Evolutionary conservation across 2,797 vertebrate genomes (phyloP).

Genomic region (Discoglossus pictus): DNA sequence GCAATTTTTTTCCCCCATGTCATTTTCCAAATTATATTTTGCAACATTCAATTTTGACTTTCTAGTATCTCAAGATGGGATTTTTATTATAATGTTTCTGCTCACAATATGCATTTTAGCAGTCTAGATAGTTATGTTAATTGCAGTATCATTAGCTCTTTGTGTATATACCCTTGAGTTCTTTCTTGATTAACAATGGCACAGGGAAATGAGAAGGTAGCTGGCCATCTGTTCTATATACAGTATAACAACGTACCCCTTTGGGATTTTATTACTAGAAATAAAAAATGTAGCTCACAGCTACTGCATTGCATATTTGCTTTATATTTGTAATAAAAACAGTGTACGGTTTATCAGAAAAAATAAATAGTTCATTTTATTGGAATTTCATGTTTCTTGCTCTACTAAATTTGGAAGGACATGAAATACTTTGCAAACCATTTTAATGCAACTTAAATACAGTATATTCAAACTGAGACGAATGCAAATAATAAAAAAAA

Average conservation of each 20-base stretch:
- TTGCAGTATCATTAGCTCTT: slow-evolving; percentile 64
- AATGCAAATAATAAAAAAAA: too few relatives aligned
- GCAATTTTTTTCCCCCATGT: background rate
- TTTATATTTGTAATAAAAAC: slow-evolving; percentile 50
- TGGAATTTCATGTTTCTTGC: slow-evolving; percentile 12
- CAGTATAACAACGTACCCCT: slow-evolving; percentile 60
- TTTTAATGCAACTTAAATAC: slow-evolving; percentile 14
- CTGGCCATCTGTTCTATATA: slow-evolving; percentile 64
- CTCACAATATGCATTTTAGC: slow-evolving; percentile 53
- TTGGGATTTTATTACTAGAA: slow-evolving; percentile 50
- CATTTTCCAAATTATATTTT: slow-evolving; percentile 3
- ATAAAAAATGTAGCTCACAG: slow-evolving; percentile 56
- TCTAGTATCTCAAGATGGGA: background rate
- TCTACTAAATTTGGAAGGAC: slow-evolving; percentile 31
- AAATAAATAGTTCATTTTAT: slow-evolving; percentile 21
- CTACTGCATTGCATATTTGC: slow-evolving; percentile 50
- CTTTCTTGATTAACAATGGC: slow-evolving; percentile 66
- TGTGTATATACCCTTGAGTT: slow-evolving; percentile 60
- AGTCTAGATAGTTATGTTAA: slow-evolving; percentile 62
- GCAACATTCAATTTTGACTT: background rate
- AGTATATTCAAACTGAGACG: too few relatives aligned
- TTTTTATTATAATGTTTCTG: slow-evolving; percentile 5
- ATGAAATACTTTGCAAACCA: slow-evolving; percentile 4
- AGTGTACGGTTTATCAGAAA: slow-evolving; percentile 43
- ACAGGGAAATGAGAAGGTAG: slow-evolving; percentile 59